Percentiles rank a stretch among this genome's conserved stretches.
phyloP scores from a whole-genome alignment of 2,113 vertebrate genomes.

The Pholis gunnellus region DNA sequence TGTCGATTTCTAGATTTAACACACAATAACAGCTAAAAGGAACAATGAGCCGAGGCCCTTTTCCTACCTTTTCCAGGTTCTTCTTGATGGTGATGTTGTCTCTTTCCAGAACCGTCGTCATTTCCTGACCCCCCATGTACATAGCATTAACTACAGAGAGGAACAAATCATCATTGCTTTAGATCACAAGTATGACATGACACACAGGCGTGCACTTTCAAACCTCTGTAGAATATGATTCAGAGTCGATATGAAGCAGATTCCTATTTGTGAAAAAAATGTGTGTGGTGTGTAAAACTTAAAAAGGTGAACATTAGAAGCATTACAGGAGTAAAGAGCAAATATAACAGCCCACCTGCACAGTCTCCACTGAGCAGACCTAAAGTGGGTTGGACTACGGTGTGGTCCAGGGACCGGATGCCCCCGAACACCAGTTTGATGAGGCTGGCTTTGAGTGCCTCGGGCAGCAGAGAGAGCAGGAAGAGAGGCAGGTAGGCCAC shows the following conservation, averaged over 20 bases:
- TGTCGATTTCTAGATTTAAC: neutral
- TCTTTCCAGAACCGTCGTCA: constrained; percentile 89
- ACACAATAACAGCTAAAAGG: neutral
- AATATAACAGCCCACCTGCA: constrained; percentile 84
- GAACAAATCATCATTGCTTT: constrained; percentile 9
- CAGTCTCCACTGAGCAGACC: constrained; percentile 88
- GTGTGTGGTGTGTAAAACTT: neutral
- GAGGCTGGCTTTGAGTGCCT: constrained; percentile 83
- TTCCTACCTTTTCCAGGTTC: constrained; percentile 92
- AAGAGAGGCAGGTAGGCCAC: constrained; percentile 87
- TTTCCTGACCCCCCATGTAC: constrained; percentile 95
- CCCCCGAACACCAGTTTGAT: constrained; percentile 76
- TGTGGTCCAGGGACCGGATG: constrained; percentile 74
- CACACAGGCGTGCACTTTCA: neutral
- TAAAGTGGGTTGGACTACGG: constrained; percentile 76
- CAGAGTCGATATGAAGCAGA: neutral
- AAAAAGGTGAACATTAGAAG: neutral
- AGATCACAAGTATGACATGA: neutral
- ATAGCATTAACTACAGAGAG: constrained; percentile 87
- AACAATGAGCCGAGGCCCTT: neutral
- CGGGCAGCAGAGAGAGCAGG: constrained; percentile 90
- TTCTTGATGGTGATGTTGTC: constrained; percentile 88
- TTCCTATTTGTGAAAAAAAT: too few relatives aligned
- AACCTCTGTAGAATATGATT: neutral
- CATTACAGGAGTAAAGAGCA: neutral